Evolutionary conservation across 2,113 vertebrate genomes (phyloP).

Genomic region (Arenaria interpres): DNA sequence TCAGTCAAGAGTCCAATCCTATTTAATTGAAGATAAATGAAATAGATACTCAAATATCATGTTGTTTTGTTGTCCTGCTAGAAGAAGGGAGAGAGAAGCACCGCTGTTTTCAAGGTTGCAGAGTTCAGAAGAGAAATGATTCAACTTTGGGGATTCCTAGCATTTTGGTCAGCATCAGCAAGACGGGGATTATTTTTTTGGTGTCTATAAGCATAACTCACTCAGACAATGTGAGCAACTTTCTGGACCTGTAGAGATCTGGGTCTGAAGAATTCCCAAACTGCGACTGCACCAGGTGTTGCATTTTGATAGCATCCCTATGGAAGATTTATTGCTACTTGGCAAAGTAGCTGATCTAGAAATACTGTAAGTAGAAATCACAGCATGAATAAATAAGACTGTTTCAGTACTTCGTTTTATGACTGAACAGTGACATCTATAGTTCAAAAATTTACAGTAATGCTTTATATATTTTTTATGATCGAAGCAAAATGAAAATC

Average conservation of each 20-base stretch:
- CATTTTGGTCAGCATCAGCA: neutral
- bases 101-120: neutral
- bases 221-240: neutral
- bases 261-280: neutral
- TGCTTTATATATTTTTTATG: neutral
- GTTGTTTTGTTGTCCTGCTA: neutral
- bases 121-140: neutral
- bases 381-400: neutral
- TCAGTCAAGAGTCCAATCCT: neutral
- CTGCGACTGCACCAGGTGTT: neutral
- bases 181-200: neutral
- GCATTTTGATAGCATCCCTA: neutral
- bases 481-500: neutral
- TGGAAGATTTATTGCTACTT: neutral
- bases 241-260: neutral
- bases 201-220: neutral
- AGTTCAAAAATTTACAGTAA: neutral
- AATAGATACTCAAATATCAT: neutral
- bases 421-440: conserved; percentile 69
- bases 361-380: neutral
- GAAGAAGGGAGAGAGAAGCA: neutral
- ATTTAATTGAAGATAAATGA: conserved; percentile 9
- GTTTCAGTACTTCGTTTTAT: neutral
- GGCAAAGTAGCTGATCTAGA: neutral
- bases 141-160: neutral